Percentiles rank a stretch among this genome's conserved stretches.
These are phyloP conservation scores for Girardia tigrina DNA, from an alignment of 2,888 invertebrate species.

Conservation along the genomic window DNA sequence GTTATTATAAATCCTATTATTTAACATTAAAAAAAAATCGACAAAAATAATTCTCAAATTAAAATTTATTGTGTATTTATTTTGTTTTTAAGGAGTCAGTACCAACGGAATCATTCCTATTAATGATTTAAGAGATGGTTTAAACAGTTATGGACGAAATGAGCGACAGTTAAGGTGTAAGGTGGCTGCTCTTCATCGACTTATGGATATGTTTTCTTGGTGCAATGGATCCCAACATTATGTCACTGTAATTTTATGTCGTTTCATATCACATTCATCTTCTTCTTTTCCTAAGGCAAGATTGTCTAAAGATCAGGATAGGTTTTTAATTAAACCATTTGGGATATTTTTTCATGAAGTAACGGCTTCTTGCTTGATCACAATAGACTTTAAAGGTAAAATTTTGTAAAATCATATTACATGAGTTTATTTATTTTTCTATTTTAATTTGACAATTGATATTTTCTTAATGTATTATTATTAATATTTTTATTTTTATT, in stretches of 20 bases:
- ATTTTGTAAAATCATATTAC: too few relatives aligned
- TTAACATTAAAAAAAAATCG: too few relatives aligned
- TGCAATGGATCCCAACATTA: slow-evolving; percentile 78
- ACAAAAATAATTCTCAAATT: too few relatives aligned
- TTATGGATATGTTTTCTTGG: slow-evolving; percentile 91
- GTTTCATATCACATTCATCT: neutral
- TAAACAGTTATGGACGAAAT: slow-evolving; percentile 56
- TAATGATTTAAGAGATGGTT: slow-evolving; percentile 26
- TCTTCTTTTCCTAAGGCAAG: neutral
- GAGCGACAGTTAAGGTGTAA: slow-evolving; percentile 89
- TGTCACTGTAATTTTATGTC: slow-evolving; percentile 58
- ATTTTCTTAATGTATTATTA: too few relatives aligned
- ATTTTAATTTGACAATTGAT: too few relatives aligned
- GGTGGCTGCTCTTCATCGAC: slow-evolving; percentile 78
- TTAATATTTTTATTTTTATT: too few relatives aligned
- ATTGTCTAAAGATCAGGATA: neutral
- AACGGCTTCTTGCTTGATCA: neutral
- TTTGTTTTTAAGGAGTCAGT: neutral
- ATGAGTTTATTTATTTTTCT: too few relatives aligned
- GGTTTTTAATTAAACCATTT: neutral
- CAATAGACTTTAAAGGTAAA: neutral
- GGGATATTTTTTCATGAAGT: neutral
- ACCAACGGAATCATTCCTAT: neutral
- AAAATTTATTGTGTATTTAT: too few relatives aligned
- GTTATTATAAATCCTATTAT: too few relatives aligned